Evolutionary conservation across 2,113 vertebrate genomes (phyloP).

Genomic region (Okapia johnstoni): DNA sequence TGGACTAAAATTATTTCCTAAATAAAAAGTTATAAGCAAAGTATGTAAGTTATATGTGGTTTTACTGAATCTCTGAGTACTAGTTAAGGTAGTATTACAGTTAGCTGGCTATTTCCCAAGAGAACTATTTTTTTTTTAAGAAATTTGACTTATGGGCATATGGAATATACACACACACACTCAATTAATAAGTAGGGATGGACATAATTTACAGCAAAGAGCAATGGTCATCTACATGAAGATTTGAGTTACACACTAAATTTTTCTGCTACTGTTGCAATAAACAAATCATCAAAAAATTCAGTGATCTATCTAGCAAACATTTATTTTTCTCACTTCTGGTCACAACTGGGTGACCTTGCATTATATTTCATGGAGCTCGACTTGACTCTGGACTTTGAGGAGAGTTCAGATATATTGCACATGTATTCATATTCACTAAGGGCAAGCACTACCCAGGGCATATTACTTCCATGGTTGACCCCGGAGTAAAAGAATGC

Average conservation of each 20-base stretch:
- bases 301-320: neutral
- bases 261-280: neutral
- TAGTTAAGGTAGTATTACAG: neutral
- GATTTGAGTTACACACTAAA: neutral
- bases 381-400: neutral
- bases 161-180: neutral
- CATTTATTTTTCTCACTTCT: neutral
- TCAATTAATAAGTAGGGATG: neutral
- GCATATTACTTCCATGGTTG: neutral
- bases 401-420: neutral
- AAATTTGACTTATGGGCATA: neutral
- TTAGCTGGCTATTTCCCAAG: neutral
- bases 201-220: neutral
- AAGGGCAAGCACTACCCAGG: neutral
- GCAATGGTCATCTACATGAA: neutral
- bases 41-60: neutral
- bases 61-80: neutral
- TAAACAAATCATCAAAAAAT: neutral
- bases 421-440: neutral
- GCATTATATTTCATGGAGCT: neutral
- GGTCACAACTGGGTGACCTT: neutral
- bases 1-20: neutral
- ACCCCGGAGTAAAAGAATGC: neutral
- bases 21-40: neutral
- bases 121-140: neutral